Evolutionary conservation across 2,888 invertebrate genomes (phyloP), one percentile per base, ranked within the genome.

Genomic region (Itoplectis maculator): DNA sequence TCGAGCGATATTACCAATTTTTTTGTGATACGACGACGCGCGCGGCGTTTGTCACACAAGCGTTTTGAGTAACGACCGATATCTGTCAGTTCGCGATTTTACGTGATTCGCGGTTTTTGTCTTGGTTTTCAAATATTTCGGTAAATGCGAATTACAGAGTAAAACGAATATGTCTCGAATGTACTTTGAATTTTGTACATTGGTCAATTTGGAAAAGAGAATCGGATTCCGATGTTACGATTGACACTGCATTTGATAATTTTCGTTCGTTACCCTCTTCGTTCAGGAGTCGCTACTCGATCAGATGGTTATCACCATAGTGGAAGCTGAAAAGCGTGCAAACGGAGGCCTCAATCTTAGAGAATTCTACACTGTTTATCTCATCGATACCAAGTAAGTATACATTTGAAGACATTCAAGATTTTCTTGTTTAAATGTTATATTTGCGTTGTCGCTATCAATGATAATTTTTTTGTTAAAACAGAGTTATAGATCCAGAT

Each of bases 331-430:
- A 91, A 96, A 96, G 91, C 94, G 96, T 80, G 95, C 96, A 61
- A 96, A 96, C 92, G 95, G 96, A 54, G 95, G 96, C 9, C 92
- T 96, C 66, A 96, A 96, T 92, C 94, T 96, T 73, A 94, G 96
- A 88, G 96, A 96, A 91, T 96, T 95, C 93, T 96, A 96, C 91
- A 96, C 96, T 0, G 96, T 96, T 49, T 96, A 96, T 93, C 94
- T 96, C 91, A 95, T 96, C 89, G 96, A 96, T 94, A 95, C 96
- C 82, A 96, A 96, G 96, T 96, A 94, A 94, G 95, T 93, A 80
- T 76, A 37, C 18, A 61, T 63, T 23, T 37, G 9, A 2, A 29
- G 29, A 29, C 29, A 5, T 29, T 3, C 3, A 29, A 29, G 3
- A 5, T 29, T 29, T 29, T 29, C 29, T 29, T n/a, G n/a, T n/a